Base-by-base conservation (phyloP, 2,797 vertebrate genomes). In the Erpetoichthys calabaricus region DNA sequence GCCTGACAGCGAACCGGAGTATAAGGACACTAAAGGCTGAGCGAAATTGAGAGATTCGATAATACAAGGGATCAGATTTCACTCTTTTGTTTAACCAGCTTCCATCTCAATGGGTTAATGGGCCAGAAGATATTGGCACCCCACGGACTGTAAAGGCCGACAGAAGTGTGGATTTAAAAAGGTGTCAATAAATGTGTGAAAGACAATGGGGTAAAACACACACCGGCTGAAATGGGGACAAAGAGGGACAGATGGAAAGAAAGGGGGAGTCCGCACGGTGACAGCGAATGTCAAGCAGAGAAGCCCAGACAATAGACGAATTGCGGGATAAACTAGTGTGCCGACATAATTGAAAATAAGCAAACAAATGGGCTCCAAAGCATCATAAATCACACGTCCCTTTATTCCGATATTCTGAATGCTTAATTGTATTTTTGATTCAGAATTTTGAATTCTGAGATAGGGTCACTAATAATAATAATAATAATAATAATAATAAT, bases 61-160 rank as follows among this genome's bases (percentile, higher is more conserved):
- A 68, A 77, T 69, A 45, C 56, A 8, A 60, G 59, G 67, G 74
- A 82, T 86, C 82, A 68, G 80, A 81, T 86, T 82, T 79, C 78
- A 66, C 80, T 71, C 74, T 86, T 89, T 91, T 87, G 89, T 92
- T 78, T 81, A 82, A 71, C 68, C 74, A 71, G 83, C 70, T 84
- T 80, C 81, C 78, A 79, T 87, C 87, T 88, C 85, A 86, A 81
- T 78, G 85, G 89, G 86, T 86, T 92, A 94, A 94, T 92, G 90
- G 91, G 87, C 88, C 89, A 89, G 89, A 92, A 92, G 89, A 82
- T 88, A 89, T 79, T 79, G 82, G 73, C 75, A 72, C 73, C 75
- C 72, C 65, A 65, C 71, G 64, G 62, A 55, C 72, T 63, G 74
- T 67, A 75, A 68, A 78, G 82, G 81, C 75, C 73, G 81, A 79